Evolutionary conservation across 2,888 invertebrate genomes (phyloP), one percentile per base, ranked within the genome.

Genomic region (Cryptocephalus primarius): DNA sequence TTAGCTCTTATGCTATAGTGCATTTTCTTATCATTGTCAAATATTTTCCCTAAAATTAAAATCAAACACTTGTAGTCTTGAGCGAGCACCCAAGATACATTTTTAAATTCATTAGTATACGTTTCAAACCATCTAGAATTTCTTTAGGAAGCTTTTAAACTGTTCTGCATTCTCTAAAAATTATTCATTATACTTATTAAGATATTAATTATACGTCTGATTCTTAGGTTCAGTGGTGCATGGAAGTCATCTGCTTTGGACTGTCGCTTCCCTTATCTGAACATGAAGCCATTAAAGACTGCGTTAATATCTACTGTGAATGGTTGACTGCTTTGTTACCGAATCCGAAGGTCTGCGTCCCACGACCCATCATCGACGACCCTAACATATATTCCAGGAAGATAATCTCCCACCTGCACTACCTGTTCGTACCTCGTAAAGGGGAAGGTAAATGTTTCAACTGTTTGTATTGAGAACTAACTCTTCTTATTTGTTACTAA

Each of bases 271-370:
- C 94, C 0, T 72, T 96, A 41, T 77, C 82, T 33, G 95, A 96
- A 70, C 92, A 94, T 67, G 94, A 94, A 60, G 90, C 93, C 0
- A 85, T 96, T 44, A 85, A 93, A 54, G 94, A 95, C 69, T 96
- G 95, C 68, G 95, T 95, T 39, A 90, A 90, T 66, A 87, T 96
- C 33, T 96, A 96, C 66, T 95, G 94, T 68, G 93, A 96, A 64
- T 97, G 96, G 96, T 73, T 97, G 54, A 85, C 89, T 0, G 88
- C 94, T 2, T 73, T 96, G 52, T 80, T 88, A 55, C 83, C 86
- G 22, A 79, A 80, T 31, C 88, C 91, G 1, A 88, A 90, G 62
- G 80, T 89, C 45, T 87, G 90, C 57, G 87, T 95, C 12, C 96
- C 96, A 0, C 79, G 81, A 55, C 93, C 95, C 0, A 83, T 96